Conservation (phyloP, 2,113 vertebrate genomes). For the Grammomys surdaster region DNA sequence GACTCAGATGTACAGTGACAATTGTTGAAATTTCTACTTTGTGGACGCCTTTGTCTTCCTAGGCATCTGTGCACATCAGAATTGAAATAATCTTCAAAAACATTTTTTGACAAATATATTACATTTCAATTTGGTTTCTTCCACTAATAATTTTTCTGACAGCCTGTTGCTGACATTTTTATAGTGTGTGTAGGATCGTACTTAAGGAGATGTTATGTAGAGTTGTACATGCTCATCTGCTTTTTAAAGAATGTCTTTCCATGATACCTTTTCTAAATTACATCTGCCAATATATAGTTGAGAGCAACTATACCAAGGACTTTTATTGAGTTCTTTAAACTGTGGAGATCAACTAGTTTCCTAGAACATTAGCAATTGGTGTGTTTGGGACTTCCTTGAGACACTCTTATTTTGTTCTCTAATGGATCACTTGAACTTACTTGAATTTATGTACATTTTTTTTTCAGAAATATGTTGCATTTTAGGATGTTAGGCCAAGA, state of each 20-base stretch:
- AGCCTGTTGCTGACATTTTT: neutral
- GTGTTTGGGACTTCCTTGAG: neutral
- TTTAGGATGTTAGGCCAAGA: neutral
- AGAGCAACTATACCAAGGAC: conserved; percentile 24
- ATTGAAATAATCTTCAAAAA: neutral
- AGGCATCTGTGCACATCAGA: conserved; percentile 2
- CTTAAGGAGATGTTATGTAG: neutral
- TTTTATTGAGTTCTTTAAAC: conserved; percentile 33
- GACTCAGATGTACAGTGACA: neutral
- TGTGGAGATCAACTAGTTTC: conserved; percentile 51
- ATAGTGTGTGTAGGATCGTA: neutral
- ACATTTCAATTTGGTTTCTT: neutral
- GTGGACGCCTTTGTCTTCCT: neutral
- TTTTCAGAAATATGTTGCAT: conserved; percentile 41
- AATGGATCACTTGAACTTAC: conserved; percentile 45
- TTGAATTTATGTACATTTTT: conserved; percentile 23
- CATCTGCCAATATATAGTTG: neutral
- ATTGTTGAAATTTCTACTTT: neutral
- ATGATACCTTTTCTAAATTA: neutral
- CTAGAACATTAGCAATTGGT: conserved; percentile 11
- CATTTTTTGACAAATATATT: neutral
- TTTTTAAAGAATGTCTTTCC: neutral
- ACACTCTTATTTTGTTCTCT: conserved; percentile 31
- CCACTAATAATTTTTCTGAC: neutral
- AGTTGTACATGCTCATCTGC: neutral